phyloP scores from a whole-genome alignment of 2,113 vertebrate species.

The Poecile atricapillus region DNA sequence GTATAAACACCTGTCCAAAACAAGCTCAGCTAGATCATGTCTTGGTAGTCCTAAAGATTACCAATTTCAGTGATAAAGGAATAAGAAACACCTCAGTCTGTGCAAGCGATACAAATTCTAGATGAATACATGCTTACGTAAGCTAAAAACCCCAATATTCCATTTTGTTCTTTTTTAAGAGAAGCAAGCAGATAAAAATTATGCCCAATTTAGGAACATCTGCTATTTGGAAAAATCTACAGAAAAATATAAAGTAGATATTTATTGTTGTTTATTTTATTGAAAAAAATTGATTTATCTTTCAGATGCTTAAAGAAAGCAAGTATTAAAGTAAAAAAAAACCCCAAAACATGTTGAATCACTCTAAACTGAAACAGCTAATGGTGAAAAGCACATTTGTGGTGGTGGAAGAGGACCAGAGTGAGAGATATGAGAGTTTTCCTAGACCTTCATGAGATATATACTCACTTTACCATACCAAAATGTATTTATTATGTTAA shows the following conservation, averaged over 20 bases:
- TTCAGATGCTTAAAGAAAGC: not conserved
- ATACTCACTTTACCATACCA: not conserved
- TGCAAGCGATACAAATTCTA: not conserved
- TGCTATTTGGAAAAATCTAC: not conserved
- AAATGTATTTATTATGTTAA: not conserved
- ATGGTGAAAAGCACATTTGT: not conserved
- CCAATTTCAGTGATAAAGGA: not conserved
- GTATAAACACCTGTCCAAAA: not conserved
- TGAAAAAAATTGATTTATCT: not conserved
- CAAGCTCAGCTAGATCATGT: not conserved
- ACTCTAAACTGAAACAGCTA: not conserved
- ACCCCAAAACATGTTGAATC: not conserved
- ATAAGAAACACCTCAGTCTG: not conserved
- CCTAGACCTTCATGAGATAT: not conserved
- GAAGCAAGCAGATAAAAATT: not conserved
- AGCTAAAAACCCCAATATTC: not conserved
- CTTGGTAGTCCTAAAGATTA: not conserved
- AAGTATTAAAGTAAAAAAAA: not conserved
- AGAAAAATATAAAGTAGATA: not conserved
- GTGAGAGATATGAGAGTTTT: not conserved
- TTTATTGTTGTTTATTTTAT: not conserved
- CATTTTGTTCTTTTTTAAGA: not conserved
- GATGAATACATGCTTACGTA: not conserved
- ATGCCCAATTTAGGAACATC: not conserved
- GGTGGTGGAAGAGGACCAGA: fast-evolving